Conservation (phyloP, 2,113 vertebrate species). For the Hemicordylus capensis region DNA sequence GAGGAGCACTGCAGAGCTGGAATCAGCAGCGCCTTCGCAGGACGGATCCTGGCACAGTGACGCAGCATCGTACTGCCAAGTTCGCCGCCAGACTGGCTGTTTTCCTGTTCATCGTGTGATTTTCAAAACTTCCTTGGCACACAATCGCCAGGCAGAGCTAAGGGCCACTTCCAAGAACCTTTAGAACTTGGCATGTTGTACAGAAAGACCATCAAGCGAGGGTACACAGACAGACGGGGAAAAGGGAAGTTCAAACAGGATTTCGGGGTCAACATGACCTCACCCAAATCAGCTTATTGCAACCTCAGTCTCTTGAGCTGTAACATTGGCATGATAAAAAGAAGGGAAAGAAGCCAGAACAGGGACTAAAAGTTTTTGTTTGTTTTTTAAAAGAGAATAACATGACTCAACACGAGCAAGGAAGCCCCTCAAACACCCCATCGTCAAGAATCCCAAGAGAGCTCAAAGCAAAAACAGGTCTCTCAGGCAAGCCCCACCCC, state of each 20-base stretch:
- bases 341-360: constrained; percentile 39
- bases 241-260: constrained; percentile 37
- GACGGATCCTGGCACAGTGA: no score
- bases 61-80: no score
- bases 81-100: not conserved
- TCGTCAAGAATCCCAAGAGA: not conserved
- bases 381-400: not conserved
- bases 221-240: constrained; percentile 46
- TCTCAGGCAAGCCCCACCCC: not conserved
- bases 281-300: constrained; percentile 72
- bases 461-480: not conserved
- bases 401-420: not conserved
- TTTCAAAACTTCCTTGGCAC: constrained; percentile 6
- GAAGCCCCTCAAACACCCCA: not conserved
- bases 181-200: constrained; percentile 43
- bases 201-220: constrained; percentile 36
- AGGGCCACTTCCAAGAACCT: constrained; percentile 40
- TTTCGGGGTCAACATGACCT: constrained; percentile 71
- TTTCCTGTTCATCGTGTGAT: not conserved
- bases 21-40: no score
- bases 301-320: constrained; percentile 63
- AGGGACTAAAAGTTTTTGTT: constrained; percentile 20
- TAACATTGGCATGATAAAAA: constrained; percentile 69
- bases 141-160: constrained; percentile 35
- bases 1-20: no score